A percentile compares a stretch with the other conserved stretches of the same genome.
phyloP scores from a whole-genome alignment of 1,140 invertebrate species.

The Pseudobourletiella spinata region DNA sequence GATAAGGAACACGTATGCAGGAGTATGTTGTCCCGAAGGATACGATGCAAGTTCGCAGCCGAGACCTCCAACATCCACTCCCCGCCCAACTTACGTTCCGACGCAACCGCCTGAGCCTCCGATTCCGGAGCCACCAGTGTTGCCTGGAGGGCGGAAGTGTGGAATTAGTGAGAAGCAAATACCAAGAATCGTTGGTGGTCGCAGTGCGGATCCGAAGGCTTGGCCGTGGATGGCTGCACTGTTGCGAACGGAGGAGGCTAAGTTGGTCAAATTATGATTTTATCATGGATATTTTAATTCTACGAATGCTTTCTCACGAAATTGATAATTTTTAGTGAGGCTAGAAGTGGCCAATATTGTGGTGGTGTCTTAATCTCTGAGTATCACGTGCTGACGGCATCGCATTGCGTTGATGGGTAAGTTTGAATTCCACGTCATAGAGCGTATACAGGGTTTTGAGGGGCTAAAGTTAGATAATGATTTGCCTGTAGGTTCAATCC shows the following conservation, averaged over 20 bases:
- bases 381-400: conserved; percentile 64
- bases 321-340: conserved; percentile 16
- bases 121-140: neutral
- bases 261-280: conserved; percentile 1
- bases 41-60: conserved; percentile 1
- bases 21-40: conserved; percentile 54
- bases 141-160: conserved; percentile 5
- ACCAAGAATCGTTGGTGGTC: conserved; percentile 46
- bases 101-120: neutral
- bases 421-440: too few species aligned
- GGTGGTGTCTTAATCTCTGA: conserved; percentile 70
- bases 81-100: neutral
- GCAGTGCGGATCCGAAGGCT: conserved; percentile 51
- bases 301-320: too few species aligned
- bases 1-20: conserved; percentile 49
- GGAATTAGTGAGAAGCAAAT: conserved; percentile 21
- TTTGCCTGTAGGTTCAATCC: conserved; percentile 54
- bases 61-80: too few species aligned
- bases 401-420: conserved; percentile 33
- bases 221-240: conserved; percentile 68
- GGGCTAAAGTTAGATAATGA: too few species aligned
- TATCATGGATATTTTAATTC: conserved; percentile 1
- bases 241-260: conserved; percentile 3
- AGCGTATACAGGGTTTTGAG: too few species aligned
- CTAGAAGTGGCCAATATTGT: conserved; percentile 48